Base-by-base conservation (phyloP, 2,888 invertebrate species). In the Seira musarum region DNA sequence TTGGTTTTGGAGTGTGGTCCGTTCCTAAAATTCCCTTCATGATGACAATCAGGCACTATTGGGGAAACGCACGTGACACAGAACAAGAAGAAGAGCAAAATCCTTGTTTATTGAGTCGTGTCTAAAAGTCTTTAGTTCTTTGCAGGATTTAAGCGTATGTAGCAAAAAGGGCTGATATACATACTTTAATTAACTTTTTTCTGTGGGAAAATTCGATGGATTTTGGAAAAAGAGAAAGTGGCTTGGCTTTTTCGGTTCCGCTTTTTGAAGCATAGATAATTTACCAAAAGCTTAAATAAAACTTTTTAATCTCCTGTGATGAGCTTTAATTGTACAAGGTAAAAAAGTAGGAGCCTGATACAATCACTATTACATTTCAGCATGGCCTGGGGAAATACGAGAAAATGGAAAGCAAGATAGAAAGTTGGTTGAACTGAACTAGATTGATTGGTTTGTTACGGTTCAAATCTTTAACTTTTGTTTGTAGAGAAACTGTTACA, bases 161-260 rank as follows among this genome's bases (percentile, higher is more conserved):
- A 40, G 13, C 53, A 17, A 13, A 8, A 53, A 53, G 3, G 30
- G 30, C 6, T 53, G 53, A 53, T n/a, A n/a, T 13, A 40, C 13
- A 2, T 17, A 17, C 53, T 53, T 53, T 53, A 53, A 53, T 53
- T 53, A 53, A 53, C 53, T 53, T 53, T 53, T n/a, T 17, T 53
- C 53, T 17, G 53, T 53, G 53, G 53, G 53, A 30, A n/a, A 30
- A 30, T 30, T 8, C 30, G 30, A 30, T 30, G 30, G 30, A 30
- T 30, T 30, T 30, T 5, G 8, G 8, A 30, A 30, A 30, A 8
- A 8, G 30, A 30, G 30, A 30, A 30, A 30, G 30, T 53, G 53
- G 30, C 8, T 30, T 30, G 30, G 30, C 3, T 30, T 3, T 53
- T 53, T 53, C 40, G 53, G 15, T 53, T 53, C 3, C 6, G 13